Base-by-base conservation (phyloP, 1,140 invertebrate species). In the Lasaia peninsularis region DNA sequence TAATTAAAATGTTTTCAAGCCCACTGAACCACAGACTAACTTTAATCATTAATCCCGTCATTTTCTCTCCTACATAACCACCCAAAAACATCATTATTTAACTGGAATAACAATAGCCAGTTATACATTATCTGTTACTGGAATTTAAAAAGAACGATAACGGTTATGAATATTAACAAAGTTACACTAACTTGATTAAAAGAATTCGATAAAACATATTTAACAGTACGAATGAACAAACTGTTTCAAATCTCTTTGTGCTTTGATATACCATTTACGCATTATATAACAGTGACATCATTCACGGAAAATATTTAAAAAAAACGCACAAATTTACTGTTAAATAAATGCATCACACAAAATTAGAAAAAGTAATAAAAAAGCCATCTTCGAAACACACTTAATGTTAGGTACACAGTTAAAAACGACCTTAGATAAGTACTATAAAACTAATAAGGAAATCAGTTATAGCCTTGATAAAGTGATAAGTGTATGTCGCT, bases 401-500 rank as follows among this genome's bases (percentile, higher is more conserved):
- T n/a, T n/a, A n/a, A n/a, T n/a, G n/a, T n/a, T n/a, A n/a, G n/a
- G 4, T 21, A 5, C 40, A 48, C 14, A 9, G 35, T 11, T 48
- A 48, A 2, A 40, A 20, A 21, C 10, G 10, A 10, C 0, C 5
- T 11, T 20, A 48, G 3, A 48, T 48, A 48, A 48, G 18, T 21
- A 18, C 4, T n/a, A n/a, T n/a, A n/a, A n/a, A n/a, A n/a, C n/a
- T 48, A 21, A n/a, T 18, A 21, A 16, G 40, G 40, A 48, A 21
- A 48, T 48, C 20, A 20, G 10, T 20, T 20, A 48, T 21, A 48
- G 40, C 40, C 14, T 21, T 48, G 40, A 48, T 48, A 48, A 48
- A 16, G 14, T 9, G 20, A 48, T 48, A 48, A 48, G 20, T 18
- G 40, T 9, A 11, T 20, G 60, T 65, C 44, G 83, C 82, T 80